Conservation (phyloP, 2,113 vertebrate species). For the Dasyprocta punctata region DNA sequence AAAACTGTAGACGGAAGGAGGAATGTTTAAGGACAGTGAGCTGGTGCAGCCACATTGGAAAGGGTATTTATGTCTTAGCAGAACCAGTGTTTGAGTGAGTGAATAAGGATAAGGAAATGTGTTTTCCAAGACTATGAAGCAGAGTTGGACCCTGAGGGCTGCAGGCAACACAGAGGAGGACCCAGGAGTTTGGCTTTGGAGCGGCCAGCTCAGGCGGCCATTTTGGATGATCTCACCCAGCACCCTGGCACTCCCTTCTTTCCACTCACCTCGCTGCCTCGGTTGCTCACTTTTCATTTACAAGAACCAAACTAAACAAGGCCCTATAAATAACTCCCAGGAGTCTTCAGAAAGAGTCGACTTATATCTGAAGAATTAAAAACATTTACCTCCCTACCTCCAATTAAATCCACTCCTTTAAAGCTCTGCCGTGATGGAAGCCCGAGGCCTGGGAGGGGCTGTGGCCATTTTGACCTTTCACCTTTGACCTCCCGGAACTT, state of each 20-base stretch:
- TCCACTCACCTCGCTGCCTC: background rate
- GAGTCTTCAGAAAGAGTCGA: constrained; percentile 59
- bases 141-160: background rate
- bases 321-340: constrained; percentile 69
- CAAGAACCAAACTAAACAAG: constrained; percentile 71
- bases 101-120: background rate
- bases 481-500: background rate
- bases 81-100: background rate
- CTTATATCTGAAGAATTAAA: constrained; percentile 70
- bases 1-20: background rate
- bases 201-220: background rate
- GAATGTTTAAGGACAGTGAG: background rate
- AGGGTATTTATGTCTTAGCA: background rate
- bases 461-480: background rate
- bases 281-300: constrained; percentile 67
- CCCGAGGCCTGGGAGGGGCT: background rate
- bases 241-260: background rate
- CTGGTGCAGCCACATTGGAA: background rate
- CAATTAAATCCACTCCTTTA: constrained; percentile 62
- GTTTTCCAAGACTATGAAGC: background rate
- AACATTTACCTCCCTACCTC: constrained; percentile 54
- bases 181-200: accelerated
- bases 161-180: background rate
- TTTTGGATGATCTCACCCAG: constrained; percentile 54
- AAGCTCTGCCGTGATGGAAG: constrained; percentile 53